phyloP scores from a whole-genome alignment of 1,140 invertebrate species.

The Scaptomyza montana region DNA sequence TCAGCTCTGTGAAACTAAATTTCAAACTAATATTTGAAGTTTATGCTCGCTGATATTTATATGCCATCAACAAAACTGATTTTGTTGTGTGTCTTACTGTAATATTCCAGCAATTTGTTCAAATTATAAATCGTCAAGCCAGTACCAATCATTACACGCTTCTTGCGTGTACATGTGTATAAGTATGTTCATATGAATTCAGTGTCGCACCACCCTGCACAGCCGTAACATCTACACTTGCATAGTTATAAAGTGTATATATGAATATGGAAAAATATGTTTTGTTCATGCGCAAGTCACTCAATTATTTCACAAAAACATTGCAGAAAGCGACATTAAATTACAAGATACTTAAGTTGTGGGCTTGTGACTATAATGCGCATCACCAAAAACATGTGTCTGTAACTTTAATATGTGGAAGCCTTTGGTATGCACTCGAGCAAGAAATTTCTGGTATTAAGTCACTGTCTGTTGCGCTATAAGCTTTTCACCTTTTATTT shows the following conservation, averaged over 20 bases:
- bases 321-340: conserved; percentile 42
- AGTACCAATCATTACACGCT: conserved; percentile 48
- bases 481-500: conserved; percentile 17
- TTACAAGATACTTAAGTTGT: conserved; percentile 53
- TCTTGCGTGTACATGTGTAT: conserved; percentile 27
- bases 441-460: conserved; percentile 77
- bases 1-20: conserved; percentile 19
- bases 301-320: conserved; percentile 74
- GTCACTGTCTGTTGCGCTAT: conserved; percentile 66
- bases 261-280: not conserved
- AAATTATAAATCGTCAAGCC: conserved; percentile 73
- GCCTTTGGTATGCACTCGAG: conserved; percentile 61
- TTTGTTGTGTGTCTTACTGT: conserved; percentile 33
- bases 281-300: conserved; percentile 52
- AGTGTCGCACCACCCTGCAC: conserved; percentile 58
- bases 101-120: conserved; percentile 69
- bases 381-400: not conserved
- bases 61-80: conserved; percentile 38
- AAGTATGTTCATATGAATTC: conserved; percentile 4
- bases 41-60: conserved; percentile 56
- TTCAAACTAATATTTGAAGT: conserved; percentile 56
- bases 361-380: conserved; percentile 32
- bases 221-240: conserved; percentile 19
- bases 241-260: not conserved
- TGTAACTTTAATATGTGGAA: conserved; percentile 53